phyloP scores from a whole-genome alignment of 2,113 vertebrate species.

The Rhabdomys dilectus region DNA sequence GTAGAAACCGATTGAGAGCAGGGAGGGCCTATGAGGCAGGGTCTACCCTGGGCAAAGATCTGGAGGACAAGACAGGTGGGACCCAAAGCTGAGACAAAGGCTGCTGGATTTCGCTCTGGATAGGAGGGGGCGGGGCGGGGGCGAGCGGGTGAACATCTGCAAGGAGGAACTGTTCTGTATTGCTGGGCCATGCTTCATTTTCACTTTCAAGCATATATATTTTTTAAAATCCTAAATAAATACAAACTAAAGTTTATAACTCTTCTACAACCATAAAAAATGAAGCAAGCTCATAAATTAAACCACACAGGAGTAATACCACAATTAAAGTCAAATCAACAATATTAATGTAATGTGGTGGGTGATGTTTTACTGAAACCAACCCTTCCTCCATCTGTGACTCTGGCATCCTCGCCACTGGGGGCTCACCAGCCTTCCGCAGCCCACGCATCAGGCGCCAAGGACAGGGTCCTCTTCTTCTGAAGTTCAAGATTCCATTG shows the following conservation, averaged over 20 bases:
- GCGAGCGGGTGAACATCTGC: background rate
- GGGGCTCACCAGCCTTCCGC: background rate
- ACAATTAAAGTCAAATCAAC: background rate
- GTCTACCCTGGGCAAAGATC: background rate
- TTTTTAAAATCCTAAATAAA: conserved; percentile 13
- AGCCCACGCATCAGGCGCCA: background rate
- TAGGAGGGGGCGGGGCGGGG: too few species aligned
- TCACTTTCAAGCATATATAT: background rate
- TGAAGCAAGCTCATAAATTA: conserved; percentile 50
- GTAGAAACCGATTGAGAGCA: background rate
- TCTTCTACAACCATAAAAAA: conserved; percentile 41
- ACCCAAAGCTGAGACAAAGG: background rate
- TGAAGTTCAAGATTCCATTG: background rate
- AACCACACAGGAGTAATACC: conserved; percentile 7
- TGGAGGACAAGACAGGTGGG: background rate
- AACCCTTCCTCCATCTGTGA: background rate
- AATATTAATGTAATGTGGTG: background rate
- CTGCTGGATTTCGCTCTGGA: background rate
- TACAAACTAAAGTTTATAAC: conserved; percentile 41
- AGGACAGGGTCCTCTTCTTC: background rate
- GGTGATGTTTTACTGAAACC: background rate
- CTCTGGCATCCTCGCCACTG: background rate
- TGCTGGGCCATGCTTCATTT: background rate
- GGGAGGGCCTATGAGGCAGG: background rate
- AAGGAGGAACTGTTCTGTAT: background rate